Evolutionary conservation across 1,140 invertebrate genomes (phyloP).

Genomic region (Oncopeltus fasciatus): DNA sequence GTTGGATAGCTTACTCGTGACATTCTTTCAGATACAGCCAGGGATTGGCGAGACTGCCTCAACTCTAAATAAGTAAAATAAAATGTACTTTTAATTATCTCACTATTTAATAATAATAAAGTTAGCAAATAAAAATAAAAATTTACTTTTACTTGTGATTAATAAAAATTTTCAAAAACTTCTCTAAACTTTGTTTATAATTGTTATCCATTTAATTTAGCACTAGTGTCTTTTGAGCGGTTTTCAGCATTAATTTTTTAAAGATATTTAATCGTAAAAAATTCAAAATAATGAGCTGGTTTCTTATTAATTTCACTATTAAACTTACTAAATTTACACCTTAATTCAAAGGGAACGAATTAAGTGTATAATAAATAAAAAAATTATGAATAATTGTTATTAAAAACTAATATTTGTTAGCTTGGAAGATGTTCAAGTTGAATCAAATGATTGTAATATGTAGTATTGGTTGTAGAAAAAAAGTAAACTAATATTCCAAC

Average conservation of each 20-base stretch:
- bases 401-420: neutral
- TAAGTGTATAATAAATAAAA: neutral
- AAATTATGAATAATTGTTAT: neutral
- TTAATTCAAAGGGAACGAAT: too few relatives aligned
- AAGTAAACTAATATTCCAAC: neutral
- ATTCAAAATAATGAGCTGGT: too few relatives aligned
- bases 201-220: too few relatives aligned
- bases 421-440: neutral
- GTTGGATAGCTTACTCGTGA: slow-evolving; percentile 47
- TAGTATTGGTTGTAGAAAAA: neutral
- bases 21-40: slow-evolving; percentile 63
- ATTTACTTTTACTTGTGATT: too few relatives aligned
- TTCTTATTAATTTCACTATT: too few relatives aligned
- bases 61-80: slow-evolving; percentile 43
- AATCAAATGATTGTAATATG: neutral
- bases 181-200: too few relatives aligned
- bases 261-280: too few relatives aligned
- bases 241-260: too few relatives aligned
- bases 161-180: too few relatives aligned
- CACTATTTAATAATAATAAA: neutral
- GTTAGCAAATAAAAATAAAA: too few relatives aligned
- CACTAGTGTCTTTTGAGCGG: too few relatives aligned
- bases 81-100: neutral
- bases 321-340: too few relatives aligned
- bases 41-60: slow-evolving; percentile 63